Percentiles rank a stretch among this genome's conserved stretches.
Evolutionary conservation across 1,140 invertebrate species (phyloP).

Genomic region (Neodiprion virginianus): DNA sequence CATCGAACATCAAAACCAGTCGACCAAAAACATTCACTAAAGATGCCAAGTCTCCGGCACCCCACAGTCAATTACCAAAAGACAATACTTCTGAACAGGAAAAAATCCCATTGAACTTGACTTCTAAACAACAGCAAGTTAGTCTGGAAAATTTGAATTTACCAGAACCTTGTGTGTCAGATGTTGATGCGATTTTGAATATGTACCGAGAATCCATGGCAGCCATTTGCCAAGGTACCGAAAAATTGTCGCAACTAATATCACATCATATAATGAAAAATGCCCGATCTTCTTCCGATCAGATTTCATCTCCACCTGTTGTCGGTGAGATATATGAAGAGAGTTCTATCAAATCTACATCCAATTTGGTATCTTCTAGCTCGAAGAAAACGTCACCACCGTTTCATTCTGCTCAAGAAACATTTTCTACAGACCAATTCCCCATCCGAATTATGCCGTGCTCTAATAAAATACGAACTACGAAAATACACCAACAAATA

Average conservation of each 20-base stretch:
- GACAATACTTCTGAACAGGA: not conserved
- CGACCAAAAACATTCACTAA: not conserved
- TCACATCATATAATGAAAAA: conserved; percentile 16
- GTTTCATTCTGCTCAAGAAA: not conserved
- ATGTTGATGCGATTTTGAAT: conserved; percentile 25
- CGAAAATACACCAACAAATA: not conserved
- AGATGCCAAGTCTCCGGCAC: not conserved
- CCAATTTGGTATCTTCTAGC: not conserved
- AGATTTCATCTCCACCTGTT: not conserved
- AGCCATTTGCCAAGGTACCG: conserved; percentile 19
- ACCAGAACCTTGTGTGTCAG: conserved; percentile 14
- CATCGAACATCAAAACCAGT: not conserved
- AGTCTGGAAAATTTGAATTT: conserved; percentile 19
- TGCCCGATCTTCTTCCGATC: not conserved
- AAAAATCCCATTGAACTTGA: not conserved
- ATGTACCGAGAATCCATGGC: conserved; percentile 24
- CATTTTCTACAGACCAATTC: not conserved
- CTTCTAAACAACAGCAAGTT: not conserved
- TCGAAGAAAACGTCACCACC: not conserved
- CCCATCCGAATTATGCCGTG: not conserved
- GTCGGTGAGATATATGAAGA: not conserved
- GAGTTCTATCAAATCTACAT: not conserved
- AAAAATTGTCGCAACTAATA: conserved; percentile 15
- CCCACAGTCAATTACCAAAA: not conserved
- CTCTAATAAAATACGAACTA: not conserved